These are phyloP conservation scores for Selene dorsalis DNA, from an alignment of 2,797 vertebrate species.

Conservation along the genomic window DNA sequence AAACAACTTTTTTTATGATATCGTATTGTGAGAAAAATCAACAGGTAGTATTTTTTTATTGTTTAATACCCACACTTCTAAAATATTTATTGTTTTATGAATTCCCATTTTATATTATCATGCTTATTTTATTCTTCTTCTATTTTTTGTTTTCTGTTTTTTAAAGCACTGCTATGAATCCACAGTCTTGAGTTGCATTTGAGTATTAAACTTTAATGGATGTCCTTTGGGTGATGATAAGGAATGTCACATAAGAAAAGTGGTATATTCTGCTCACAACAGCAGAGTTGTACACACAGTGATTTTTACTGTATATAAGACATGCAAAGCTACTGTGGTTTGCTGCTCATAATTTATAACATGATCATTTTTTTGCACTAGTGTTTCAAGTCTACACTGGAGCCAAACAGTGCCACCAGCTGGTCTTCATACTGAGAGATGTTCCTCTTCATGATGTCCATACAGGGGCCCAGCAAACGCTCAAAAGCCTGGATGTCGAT, in stretches of 20 bases:
- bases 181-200: no score
- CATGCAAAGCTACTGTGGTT: slow-evolving; percentile 8
- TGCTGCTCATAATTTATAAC: slow-evolving; percentile 9
- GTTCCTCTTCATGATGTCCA: slow-evolving; percentile 99
- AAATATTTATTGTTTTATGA: no score
- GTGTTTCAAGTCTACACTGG: slow-evolving; percentile 89
- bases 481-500: slow-evolving; percentile 97
- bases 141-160: no score
- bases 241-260: background rate
- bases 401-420: slow-evolving; percentile 93
- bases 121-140: no score
- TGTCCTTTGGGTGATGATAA: background rate
- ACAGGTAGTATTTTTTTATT: no score
- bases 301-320: background rate
- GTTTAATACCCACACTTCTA: no score
- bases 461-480: slow-evolving; percentile 94
- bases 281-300: background rate
- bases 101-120: no score
- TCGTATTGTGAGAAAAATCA: no score
- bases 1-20: no score
- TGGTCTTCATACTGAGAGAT: slow-evolving; percentile 95
- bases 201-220: background rate
- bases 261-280: background rate
- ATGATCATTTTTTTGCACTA: slow-evolving; percentile 34
- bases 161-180: no score